phyloP scores from a whole-genome alignment of 2,797 vertebrate species.

The Pantherophis vulpinus region DNA sequence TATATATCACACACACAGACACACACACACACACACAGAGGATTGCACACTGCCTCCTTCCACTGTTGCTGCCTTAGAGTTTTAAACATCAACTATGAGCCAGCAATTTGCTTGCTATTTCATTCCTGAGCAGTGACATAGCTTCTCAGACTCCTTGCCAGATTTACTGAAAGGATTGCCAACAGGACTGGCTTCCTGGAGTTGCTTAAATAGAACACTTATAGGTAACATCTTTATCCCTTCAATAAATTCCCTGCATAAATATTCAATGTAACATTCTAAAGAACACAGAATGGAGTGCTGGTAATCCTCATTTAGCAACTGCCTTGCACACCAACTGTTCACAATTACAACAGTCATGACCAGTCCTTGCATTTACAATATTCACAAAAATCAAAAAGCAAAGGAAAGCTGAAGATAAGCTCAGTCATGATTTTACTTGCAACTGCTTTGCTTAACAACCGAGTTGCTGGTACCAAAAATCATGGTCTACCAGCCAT shows the following conservation, averaged over 20 bases:
- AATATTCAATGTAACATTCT: neutral
- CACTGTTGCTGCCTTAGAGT: neutral
- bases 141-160: neutral
- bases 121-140: neutral
- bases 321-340: neutral
- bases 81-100: neutral
- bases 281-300: neutral
- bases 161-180: neutral
- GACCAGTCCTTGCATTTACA: neutral
- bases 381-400: neutral
- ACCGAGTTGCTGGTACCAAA: neutral
- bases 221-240: neutral
- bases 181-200: neutral
- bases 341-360: neutral
- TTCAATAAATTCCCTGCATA: neutral
- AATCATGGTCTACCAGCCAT: neutral
- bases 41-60: too few relatives aligned
- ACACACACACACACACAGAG: too few relatives aligned
- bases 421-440: neutral
- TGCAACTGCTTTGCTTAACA: neutral
- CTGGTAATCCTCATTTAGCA: neutral
- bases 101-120: constrained; percentile 3
- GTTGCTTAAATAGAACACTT: neutral
- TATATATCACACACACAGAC: neutral
- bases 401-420: neutral